phyloP scores from a whole-genome alignment of 2,113 vertebrate species.

The Etheostoma cragini region DNA sequence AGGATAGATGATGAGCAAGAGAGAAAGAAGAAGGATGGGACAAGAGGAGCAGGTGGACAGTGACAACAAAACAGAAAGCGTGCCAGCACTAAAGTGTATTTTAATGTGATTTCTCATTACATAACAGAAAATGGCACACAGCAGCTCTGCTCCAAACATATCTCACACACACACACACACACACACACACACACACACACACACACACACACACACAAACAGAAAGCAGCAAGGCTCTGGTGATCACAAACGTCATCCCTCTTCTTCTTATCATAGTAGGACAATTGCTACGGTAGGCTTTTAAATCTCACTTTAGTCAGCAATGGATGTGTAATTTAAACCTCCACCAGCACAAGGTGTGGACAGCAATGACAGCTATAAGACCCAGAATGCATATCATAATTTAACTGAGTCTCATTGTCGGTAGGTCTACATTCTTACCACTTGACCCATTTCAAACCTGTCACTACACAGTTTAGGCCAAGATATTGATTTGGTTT shows the following conservation, averaged over 20 bases:
- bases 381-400: background rate
- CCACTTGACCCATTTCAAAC: background rate
- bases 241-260: conserved; percentile 19
- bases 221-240: background rate
- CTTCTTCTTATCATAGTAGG: conserved; percentile 6
- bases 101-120: conserved; percentile 78
- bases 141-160: conserved; percentile 32
- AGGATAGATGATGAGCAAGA: conserved; percentile 19
- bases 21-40: conserved; percentile 28
- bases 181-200: conserved; percentile 16
- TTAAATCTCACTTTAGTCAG: background rate
- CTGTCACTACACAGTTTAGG: background rate
- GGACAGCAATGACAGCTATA: background rate
- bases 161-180: too few species aligned
- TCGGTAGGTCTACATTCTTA: background rate
- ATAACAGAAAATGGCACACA: conserved; percentile 68
- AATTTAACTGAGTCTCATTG: background rate
- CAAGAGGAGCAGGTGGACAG: conserved; percentile 51
- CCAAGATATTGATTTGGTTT: background rate
- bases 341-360: background rate
- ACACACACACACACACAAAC: conserved; percentile 2
- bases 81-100: conserved; percentile 51
- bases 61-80: conserved; percentile 60
- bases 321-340: background rate
- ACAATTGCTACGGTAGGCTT: background rate